These are phyloP conservation scores for Aphis craccivora DNA, from an alignment of 1,140 invertebrate species.

Conservation along the genomic window DNA sequence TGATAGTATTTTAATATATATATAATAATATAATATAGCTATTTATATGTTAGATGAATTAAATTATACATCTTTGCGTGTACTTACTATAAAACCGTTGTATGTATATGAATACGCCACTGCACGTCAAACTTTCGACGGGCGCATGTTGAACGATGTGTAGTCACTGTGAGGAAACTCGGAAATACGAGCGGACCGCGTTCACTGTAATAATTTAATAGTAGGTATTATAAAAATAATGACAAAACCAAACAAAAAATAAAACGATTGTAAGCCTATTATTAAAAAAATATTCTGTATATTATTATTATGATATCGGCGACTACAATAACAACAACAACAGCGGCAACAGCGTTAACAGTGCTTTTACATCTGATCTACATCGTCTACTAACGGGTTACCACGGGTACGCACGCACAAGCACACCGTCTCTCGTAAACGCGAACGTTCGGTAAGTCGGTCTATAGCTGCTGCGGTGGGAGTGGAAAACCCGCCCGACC, in stretches of 20 bases:
- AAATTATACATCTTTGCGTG: background rate
- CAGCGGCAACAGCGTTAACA: background rate
- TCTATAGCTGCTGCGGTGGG: too few relatives aligned
- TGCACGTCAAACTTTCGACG: background rate
- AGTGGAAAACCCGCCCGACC: background rate
- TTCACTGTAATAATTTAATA: background rate
- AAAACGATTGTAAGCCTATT: background rate
- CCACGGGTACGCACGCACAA: background rate
- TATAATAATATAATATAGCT: background rate
- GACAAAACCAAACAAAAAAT: background rate
- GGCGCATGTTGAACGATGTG: background rate
- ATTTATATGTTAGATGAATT: background rate
- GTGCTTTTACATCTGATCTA: slow-evolving; percentile 3
- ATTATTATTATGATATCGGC: background rate
- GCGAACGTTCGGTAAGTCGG: background rate
- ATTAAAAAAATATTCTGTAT: background rate
- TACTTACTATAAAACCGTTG: slow-evolving; percentile 3
- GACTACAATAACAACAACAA: background rate
- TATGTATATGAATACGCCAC: background rate
- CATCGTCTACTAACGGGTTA: slow-evolving; percentile 53
- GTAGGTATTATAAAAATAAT: background rate
- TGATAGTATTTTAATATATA: background rate
- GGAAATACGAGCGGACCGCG: background rate
- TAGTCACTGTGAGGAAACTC: background rate
- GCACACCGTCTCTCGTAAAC: background rate